Base-by-base conservation (phyloP, 2,797 vertebrate genomes). In the Chelidonichthys spinosus region DNA sequence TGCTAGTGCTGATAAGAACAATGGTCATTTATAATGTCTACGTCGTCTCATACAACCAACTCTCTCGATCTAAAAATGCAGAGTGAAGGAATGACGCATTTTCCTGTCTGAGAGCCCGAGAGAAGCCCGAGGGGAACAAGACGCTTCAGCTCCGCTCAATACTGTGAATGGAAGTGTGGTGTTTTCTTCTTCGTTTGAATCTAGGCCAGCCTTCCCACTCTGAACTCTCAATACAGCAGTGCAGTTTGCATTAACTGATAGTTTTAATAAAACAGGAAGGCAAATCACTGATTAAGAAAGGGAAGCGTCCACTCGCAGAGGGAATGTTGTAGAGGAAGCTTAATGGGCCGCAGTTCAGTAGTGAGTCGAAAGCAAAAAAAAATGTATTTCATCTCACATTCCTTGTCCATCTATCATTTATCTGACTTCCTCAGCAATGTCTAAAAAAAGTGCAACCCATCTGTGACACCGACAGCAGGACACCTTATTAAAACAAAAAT, bases 21-120 rank as follows among this genome's bases (percentile, higher is more conserved):
- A 87, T 77, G 82, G 72, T 82, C 4, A 82, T 88, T 88, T 83
- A 82, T 85, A 82, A 85, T 73, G 87, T 83, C 77, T 61, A 74
- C 42, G 14, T 79, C 72, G 7, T 88, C 85, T 87, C 79, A 6
- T 81, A 89, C 79, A 86, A 76, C 64, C 54, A 35, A 46, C 77
- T 81, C 66, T 87, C 81, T 70, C 73, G 14, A 60, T 74, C 82
- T 62, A 43, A 74, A 69, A 74, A 76, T 5, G 40, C 64, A 72
- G 72, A 68, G 70, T 68, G 69, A 81, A 54, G 69, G 69, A 70
- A 74, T 79, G 83, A 71, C 43, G n/a, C 67, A 49, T 79, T 68
- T 55, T 85, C 68, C 68, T 67, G 53, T 60, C 11, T 54, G 56
- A 79, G 66, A 72, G 73, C 53, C 59, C 37, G 46, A 76, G 64